Percentiles rank a stretch among this genome's conserved stretches.
phyloP scores from a whole-genome alignment of 2,113 vertebrate species.

The Athene noctua region DNA sequence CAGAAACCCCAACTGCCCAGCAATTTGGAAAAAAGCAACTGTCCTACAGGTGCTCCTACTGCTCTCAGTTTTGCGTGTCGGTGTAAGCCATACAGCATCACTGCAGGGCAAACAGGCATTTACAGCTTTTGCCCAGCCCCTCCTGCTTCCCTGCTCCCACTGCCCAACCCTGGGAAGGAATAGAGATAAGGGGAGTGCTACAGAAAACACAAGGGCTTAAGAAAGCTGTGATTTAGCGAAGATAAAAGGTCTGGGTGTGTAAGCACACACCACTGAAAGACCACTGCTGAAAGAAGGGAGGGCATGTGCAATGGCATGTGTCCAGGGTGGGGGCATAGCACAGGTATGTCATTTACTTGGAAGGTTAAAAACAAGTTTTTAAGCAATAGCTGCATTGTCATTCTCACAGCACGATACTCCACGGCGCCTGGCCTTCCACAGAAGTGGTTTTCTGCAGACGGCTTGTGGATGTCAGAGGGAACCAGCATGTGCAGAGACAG shows the following conservation, averaged over 20 bases:
- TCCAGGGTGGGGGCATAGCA: not conserved
- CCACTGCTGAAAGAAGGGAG: not conserved
- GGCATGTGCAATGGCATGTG: not conserved
- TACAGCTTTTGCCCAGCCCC: not conserved
- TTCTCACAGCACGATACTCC: not conserved
- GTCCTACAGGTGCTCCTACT: not conserved
- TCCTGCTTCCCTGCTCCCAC: not conserved
- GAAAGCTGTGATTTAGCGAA: slow-evolving; percentile 35
- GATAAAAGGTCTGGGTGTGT: slow-evolving; percentile 28
- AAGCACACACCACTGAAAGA: not conserved
- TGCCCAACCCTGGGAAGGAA: slow-evolving; percentile 20
- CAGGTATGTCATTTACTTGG: not conserved
- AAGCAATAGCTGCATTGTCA: not conserved
- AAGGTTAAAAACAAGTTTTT: not conserved
- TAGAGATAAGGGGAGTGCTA: slow-evolving; percentile 48
- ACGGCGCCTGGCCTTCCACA: not conserved
- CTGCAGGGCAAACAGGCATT: not conserved
- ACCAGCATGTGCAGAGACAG: not conserved
- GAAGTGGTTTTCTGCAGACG: not conserved
- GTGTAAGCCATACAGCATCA: not conserved
- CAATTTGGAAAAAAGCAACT: not conserved
- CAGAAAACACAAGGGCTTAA: slow-evolving; percentile 30
- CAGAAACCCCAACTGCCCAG: not conserved
- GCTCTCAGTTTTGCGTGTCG: not conserved
- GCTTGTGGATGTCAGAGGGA: not conserved